Base-by-base conservation (phyloP, 2,113 vertebrate species). In the Nothobranchius furzeri region DNA sequence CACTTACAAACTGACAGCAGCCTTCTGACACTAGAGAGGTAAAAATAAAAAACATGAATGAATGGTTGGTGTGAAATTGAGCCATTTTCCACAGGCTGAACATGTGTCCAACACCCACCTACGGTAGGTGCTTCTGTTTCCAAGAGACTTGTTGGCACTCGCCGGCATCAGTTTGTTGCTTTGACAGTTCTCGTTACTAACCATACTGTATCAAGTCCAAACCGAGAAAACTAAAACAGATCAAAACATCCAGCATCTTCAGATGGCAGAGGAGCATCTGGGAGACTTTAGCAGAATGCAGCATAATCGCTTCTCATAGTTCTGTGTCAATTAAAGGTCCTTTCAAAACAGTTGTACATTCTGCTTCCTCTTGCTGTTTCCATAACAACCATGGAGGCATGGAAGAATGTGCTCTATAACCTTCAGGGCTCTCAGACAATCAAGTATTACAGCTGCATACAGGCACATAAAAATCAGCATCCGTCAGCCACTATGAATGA, bases 341-440 rank as follows among this genome's bases (percentile, higher is more conserved):
- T 74, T 85, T 84, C 69, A 81, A 89, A 81, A 89, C 60, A 64
- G 76, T 90, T 91, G 83, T 86, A 80, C 78, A 85, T 87, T 76
- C 77, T 58, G 87, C 82, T 87, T 90, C 67, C 87, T 85, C 78
- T 88, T 87, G 79, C 88, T 88, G 91, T 93, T 93, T 91, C 92
- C 88, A 93, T 93, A 91, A 88, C 89, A 90, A 93, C 90, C 76
- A 64, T 73, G 75, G 86, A 81, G 75, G 56, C 70, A 88, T 79
- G 76, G 58, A 79, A 79, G 84, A 85, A 79, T 84, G 69, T 73
- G 85, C 84, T 88, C 82, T 72, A 83, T 87, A 93, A 92, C 88
- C 91, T 91, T 92, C 87, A 88, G 85, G 83, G 87, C 83, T 90
- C 67, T 73, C 63, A 6, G 6, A 73, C 58, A 68, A 76, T 13